These are phyloP conservation scores for Archips xylosteana DNA, from an alignment of 2,888 invertebrate genomes.

Conservation along the genomic window DNA sequence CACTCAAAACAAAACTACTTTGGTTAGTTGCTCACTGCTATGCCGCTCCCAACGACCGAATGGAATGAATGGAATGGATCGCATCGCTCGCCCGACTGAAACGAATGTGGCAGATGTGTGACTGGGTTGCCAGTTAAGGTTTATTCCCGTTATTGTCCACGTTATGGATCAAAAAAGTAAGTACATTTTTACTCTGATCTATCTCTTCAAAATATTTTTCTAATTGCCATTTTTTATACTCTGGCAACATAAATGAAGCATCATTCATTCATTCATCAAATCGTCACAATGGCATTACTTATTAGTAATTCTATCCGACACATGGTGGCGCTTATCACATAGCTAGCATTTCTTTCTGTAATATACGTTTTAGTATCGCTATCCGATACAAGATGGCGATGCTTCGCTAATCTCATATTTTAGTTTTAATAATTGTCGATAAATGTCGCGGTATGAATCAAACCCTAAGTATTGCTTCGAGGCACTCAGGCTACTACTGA, in stretches of 20 bases:
- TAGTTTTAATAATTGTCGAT: too few relatives aligned
- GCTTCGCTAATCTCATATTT: too few relatives aligned
- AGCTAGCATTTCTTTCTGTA: neutral
- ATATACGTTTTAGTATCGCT: too few relatives aligned
- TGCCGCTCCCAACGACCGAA: conserved; percentile 30
- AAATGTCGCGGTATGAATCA: too few relatives aligned
- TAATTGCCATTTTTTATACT: neutral
- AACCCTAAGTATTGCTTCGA: too few relatives aligned
- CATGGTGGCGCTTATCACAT: neutral
- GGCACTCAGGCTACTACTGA: too few relatives aligned
- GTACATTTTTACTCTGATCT: too few relatives aligned
- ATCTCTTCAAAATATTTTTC: neutral
- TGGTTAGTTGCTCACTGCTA: neutral
- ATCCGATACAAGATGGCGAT: too few relatives aligned
- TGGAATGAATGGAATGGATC: conserved; percentile 14
- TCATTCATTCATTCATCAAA: conserved; percentile 1
- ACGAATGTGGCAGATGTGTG: neutral
- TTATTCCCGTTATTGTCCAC: neutral
- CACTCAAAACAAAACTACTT: conserved; percentile 41
- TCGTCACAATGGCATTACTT: neutral
- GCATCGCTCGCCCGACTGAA: conserved; percentile 1
- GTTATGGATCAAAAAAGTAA: too few relatives aligned
- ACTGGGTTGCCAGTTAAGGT: neutral
- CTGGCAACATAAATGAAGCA: conserved; percentile 16
- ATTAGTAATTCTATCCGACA: neutral